Evolutionary conservation across 2,113 vertebrate genomes (phyloP), one percentile per base, ranked within the genome.

Genomic region (Cyprinodon brontotheroides): DNA sequence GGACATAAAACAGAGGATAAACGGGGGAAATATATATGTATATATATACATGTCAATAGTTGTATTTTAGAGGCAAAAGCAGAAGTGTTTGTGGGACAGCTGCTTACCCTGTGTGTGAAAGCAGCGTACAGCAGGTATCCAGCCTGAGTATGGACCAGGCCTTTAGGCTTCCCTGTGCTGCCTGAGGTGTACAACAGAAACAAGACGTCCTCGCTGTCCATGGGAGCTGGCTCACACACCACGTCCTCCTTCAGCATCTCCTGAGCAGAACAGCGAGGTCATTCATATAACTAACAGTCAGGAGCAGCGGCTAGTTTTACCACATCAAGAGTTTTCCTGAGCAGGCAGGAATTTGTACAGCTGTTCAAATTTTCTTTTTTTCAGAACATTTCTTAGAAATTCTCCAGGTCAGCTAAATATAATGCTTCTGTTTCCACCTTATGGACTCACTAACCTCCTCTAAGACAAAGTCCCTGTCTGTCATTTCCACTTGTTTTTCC

Each of bases 121-220:
- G 92, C 88, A n/a, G 94, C 86, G 38, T 93, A 95, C 36, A 95
- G 90, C 91, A 95, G 86, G 78, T 95, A 96, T 45, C 95, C 95
- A 61, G 95, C 95, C 71, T 96, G 95, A 9, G 94, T 93, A 83
- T 95, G 95, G 53, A 95, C 94, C 11, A 96, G 86, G 17, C 95
- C 95, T 87, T 96, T 96, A 69, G 93, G 95, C 78, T 95, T 95
- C 75, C 95, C 93, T 0, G 95, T 96, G 81, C 95, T 96, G 87
- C 95, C 95, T 3, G 94, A 94, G 0, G 93, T 94, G 61, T 95
- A 94, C 12, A 96, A 93, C 70, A 96, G 88, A 79, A 95, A 95
- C 79, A 96, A 61, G 57, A 90, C 67, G 17, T 96, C 95, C 78
- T 96, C 95, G 0, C 94, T 96, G 89, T 94, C 88, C 94, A 94